A percentile compares a stretch with the other conserved stretches of the same genome.
Conservation (phyloP, 2,113 vertebrate genomes). For the Coregonus clupeaformis region DNA sequence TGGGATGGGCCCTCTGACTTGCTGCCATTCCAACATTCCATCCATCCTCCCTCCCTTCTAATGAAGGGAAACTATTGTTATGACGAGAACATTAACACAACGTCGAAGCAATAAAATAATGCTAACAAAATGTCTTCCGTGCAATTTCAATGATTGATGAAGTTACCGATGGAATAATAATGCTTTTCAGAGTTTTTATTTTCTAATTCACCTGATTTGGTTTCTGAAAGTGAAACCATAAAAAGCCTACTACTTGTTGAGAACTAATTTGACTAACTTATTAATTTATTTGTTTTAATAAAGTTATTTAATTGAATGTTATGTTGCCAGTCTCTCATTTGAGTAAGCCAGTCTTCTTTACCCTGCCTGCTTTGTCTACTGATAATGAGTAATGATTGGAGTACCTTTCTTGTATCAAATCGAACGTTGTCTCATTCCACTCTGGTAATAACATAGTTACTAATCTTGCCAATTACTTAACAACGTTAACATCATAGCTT, state of each 20-base stretch:
- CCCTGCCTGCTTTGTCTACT: background rate
- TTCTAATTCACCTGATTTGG: conserved; percentile 50
- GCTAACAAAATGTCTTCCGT: conserved; percentile 64
- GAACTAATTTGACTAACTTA: conserved; percentile 92
- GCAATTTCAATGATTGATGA: conserved; percentile 44
- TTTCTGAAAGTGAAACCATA: conserved; percentile 43
- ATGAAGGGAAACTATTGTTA: conserved; percentile 54
- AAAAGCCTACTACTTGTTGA: conserved; percentile 52
- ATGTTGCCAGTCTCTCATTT: conserved; percentile 13
- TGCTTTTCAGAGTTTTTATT: conserved; percentile 17
- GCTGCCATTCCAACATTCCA: conserved; percentile 70
- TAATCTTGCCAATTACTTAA: background rate
- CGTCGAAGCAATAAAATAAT: conserved; percentile 67
- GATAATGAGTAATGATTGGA: background rate
- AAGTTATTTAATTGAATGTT: conserved; percentile 81
- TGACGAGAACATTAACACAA: conserved; percentile 40
- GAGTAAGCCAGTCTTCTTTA: background rate
- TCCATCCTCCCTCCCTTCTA: conserved; percentile 47
- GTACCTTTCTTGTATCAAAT: background rate
- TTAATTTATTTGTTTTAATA: conserved; percentile 91
- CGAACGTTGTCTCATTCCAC: too few relatives aligned
- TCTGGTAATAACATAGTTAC: background rate
- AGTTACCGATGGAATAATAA: conserved; percentile 2
- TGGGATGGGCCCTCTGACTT: conserved; percentile 40
- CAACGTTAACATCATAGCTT: background rate